Conservation (phyloP, 2,113 vertebrate species). For the Anguilla rostrata region DNA sequence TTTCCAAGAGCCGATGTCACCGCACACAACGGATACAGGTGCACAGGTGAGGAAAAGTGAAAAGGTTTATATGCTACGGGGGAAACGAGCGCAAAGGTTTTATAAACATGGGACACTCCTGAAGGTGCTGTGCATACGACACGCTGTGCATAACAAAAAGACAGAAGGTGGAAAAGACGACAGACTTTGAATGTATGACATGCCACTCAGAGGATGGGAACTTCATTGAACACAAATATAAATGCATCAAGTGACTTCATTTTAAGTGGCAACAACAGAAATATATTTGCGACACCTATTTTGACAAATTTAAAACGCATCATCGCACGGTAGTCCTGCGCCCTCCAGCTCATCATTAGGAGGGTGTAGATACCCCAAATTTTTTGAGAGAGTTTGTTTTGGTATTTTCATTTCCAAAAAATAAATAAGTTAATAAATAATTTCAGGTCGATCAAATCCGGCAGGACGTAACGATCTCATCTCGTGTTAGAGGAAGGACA, state of each 20-base stretch:
- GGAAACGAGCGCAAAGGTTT: no score
- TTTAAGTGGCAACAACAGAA: not conserved
- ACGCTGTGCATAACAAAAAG: not conserved
- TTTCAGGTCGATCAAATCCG: conserved; percentile 15
- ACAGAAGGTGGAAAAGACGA: not conserved
- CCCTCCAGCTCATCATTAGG: conserved; percentile 30
- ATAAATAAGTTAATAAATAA: conserved; percentile 50
- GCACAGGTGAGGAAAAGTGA: no score
- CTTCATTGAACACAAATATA: not conserved
- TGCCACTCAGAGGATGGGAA: not conserved
- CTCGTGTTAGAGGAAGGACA: conserved; percentile 43
- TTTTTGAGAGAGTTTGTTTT: not conserved
- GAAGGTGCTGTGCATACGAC: no score
- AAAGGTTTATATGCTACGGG: no score
- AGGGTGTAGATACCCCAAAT: not conserved
- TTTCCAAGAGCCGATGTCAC: not conserved
- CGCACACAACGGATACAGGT: no score
- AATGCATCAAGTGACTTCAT: not conserved
- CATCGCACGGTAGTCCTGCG: not conserved
- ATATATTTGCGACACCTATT: not conserved
- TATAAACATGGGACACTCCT: no score
- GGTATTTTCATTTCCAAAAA: conserved; percentile 17
- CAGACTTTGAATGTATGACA: not conserved
- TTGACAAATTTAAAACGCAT: not conserved
- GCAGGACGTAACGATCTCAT: conserved; percentile 41